Evolutionary conservation across 2,113 vertebrate genomes (phyloP).

Genomic region (Peromyscus polionotus): DNA sequence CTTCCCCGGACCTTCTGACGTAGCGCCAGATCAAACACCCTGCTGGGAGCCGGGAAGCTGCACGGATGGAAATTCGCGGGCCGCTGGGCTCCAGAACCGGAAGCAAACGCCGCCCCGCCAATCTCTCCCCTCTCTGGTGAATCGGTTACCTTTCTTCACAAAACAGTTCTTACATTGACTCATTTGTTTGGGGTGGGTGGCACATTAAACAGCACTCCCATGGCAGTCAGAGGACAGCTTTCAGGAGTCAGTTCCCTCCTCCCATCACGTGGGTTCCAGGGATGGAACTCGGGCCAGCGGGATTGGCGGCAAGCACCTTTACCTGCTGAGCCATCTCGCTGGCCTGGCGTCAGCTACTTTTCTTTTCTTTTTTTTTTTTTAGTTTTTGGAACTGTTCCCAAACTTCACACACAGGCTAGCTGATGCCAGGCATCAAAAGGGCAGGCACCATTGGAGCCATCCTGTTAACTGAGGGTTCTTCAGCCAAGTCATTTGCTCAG

Average conservation of each 20-base stretch:
- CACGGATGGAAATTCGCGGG: background rate
- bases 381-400: constrained; percentile 34
- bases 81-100: background rate
- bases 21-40: background rate
- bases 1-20: background rate
- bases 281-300: background rate
- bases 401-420: background rate
- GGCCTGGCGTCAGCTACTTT: background rate
- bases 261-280: background rate
- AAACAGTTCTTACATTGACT: background rate
- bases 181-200: background rate
- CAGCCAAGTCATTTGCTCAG: constrained; percentile 55
- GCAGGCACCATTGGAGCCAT: background rate
- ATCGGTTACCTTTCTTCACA: background rate
- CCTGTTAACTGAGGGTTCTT: background rate
- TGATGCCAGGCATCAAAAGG: constrained; percentile 60
- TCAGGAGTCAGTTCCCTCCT: background rate
- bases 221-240: background rate
- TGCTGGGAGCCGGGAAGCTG: background rate
- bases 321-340: background rate
- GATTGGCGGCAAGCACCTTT: background rate
- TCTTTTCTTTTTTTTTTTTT: background rate
- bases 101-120: background rate
- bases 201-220: fast-evolving
- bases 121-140: background rate